Conservation (phyloP, 2,113 vertebrate species). For the Zingel zingel region DNA sequence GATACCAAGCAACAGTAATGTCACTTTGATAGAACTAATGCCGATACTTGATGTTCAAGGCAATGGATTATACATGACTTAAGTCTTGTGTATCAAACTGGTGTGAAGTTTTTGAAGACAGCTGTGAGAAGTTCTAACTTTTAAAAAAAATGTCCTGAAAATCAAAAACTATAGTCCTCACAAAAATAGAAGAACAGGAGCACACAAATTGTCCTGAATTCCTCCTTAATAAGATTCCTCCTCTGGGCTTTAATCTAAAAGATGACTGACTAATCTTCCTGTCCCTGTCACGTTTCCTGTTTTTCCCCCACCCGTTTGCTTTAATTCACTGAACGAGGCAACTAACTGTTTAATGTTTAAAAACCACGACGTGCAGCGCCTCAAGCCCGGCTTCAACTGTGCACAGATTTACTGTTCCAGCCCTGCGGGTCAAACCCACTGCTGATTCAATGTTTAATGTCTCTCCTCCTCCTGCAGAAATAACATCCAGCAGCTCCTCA, state of each 20-base stretch:
- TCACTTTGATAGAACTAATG: not conserved
- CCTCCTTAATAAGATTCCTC: not conserved
- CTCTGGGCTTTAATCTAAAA: constrained; percentile 14
- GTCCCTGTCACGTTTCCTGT: constrained; percentile 15
- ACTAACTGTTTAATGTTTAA: constrained; percentile 35
- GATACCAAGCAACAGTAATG: not conserved
- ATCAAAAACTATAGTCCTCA: not conserved
- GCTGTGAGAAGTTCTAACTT: not conserved
- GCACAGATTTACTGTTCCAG: constrained; percentile 49
- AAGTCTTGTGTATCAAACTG: not conserved
- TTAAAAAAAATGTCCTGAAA: not conserved
- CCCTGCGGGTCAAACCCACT: constrained; percentile 44
- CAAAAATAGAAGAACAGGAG: not conserved
- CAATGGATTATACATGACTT: not conserved
- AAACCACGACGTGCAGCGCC: not conserved
- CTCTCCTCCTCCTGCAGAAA: constrained; percentile 53
- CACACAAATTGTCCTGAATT: not conserved
- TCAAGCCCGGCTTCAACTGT: constrained; percentile 11
- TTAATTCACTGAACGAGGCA: constrained; percentile 13
- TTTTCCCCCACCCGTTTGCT: constrained; percentile 2
- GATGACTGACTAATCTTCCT: constrained; percentile 13
- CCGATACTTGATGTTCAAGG: not conserved
- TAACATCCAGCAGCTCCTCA: constrained; percentile 49
- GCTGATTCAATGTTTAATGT: constrained; percentile 56
- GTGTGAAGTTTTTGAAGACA: too few species aligned